phyloP scores from a whole-genome alignment of 1,140 invertebrate genomes.

The Charaxes varanes region DNA sequence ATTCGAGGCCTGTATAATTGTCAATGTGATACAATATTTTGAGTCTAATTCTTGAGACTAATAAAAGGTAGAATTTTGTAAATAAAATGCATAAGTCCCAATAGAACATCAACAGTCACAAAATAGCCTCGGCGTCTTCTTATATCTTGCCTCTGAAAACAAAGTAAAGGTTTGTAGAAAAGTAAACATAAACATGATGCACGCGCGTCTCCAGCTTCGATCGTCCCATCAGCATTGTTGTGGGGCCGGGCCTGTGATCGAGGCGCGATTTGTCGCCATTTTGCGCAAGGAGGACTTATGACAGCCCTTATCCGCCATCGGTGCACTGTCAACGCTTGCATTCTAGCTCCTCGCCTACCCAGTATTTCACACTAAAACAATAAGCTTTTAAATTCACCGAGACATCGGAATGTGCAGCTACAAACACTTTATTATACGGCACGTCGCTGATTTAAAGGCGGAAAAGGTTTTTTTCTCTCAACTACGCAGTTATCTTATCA shows the following conservation, averaged over 20 bases:
- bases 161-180: constrained; percentile 58
- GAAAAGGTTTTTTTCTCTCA: too few species aligned
- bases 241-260: constrained; percentile 32
- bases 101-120: too few species aligned
- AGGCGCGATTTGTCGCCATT: constrained; percentile 60
- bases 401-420: constrained; percentile 14
- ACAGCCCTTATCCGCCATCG: constrained; percentile 62
- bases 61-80: too few species aligned
- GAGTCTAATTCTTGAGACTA: too few species aligned
- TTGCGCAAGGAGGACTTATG: constrained; percentile 56
- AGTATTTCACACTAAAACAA: constrained; percentile 66
- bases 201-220: constrained; percentile 47
- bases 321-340: constrained; percentile 45
- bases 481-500: too few species aligned
- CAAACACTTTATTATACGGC: constrained; percentile 15
- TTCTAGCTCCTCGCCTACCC: constrained; percentile 46
- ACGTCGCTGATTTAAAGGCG: background rate
- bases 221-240: constrained; percentile 49
- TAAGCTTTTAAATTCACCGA: constrained; percentile 55
- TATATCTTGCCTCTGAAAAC: constrained; percentile 55
- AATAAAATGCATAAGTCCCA: too few species aligned
- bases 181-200: constrained; percentile 58
- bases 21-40: too few species aligned
- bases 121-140: constrained; percentile 46
- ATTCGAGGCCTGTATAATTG: too few species aligned